These are phyloP conservation scores for Pantherophis vulpinus DNA, from an alignment of 2,797 vertebrate genomes.

Conservation along the genomic window DNA sequence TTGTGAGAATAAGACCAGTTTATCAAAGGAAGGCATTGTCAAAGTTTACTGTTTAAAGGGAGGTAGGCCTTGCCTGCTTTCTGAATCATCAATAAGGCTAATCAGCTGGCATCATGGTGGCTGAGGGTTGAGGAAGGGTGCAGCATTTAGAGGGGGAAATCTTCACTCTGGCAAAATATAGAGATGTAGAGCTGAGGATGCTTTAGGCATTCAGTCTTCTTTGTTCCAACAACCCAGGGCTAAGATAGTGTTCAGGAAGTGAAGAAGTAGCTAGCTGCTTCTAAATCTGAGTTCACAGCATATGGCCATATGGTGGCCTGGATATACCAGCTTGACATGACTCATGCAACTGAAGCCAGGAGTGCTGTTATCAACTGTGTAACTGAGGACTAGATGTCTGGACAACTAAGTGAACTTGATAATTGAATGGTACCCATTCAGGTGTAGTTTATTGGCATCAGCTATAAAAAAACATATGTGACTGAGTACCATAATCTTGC, in stretches of 20 bases:
- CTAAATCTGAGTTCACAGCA: neutral
- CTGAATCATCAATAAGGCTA: neutral
- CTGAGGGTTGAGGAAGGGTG: neutral
- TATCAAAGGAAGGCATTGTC: neutral
- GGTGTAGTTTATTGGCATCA: neutral
- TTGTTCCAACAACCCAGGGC: too few relatives aligned
- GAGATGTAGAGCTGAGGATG: neutral
- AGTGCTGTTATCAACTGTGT: neutral
- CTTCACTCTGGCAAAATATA: neutral
- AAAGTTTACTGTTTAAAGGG: neutral
- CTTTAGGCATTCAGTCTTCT: neutral
- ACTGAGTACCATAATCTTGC: neutral
- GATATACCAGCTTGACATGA: neutral
- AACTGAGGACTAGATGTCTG: neutral
- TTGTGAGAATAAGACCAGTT: neutral
- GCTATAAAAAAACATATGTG: neutral
- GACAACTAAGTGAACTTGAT: neutral
- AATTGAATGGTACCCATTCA: neutral
- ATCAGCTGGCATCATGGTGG: neutral
- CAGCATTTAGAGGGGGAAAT: neutral
- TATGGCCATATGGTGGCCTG: neutral
- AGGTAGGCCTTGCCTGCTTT: neutral
- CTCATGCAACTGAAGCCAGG: neutral
- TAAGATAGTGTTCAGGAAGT: too few relatives aligned
- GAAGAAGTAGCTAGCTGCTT: too few relatives aligned